Conservation (phyloP, 2,113 vertebrate species). For the Bagarius yarrelli region DNA sequence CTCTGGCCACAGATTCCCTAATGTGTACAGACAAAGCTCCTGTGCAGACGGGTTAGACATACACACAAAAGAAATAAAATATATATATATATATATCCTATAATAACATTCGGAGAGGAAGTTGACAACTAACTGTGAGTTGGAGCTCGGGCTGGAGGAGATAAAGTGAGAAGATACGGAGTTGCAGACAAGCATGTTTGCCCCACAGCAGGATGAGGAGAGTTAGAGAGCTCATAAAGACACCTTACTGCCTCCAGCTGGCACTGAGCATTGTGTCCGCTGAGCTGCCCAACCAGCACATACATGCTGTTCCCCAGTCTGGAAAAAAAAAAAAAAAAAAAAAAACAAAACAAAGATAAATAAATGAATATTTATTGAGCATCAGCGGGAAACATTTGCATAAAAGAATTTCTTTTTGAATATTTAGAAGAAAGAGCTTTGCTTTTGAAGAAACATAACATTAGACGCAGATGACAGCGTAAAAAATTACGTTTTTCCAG, state of each 20-base stretch:
- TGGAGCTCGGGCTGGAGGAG: conserved; percentile 84
- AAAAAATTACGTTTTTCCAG: too few species aligned
- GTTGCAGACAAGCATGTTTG: conserved; percentile 84
- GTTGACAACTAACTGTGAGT: conserved; percentile 81
- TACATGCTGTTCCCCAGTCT: conserved; percentile 86
- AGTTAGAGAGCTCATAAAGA: conserved; percentile 89
- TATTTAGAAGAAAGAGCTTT: not conserved
- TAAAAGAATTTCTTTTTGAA: too few species aligned
- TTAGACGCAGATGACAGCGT: not conserved
- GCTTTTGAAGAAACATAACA: not conserved
- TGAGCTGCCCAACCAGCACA: conserved; percentile 81
- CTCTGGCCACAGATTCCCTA: conserved; percentile 90
- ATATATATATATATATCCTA: not conserved
- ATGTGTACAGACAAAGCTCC: conserved; percentile 92
- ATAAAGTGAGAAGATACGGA: conserved; percentile 92
- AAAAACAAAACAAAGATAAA: too few species aligned
- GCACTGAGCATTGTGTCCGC: conserved; percentile 76
- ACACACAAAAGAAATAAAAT: not conserved
- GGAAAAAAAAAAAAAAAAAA: too few species aligned
- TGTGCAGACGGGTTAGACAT: conserved; percentile 55
- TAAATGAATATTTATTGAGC: not conserved
- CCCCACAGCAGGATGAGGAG: conserved; percentile 71
- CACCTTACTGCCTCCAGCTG: conserved; percentile 85
- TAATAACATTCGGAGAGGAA: not conserved
- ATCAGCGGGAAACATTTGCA: not conserved